These are phyloP conservation scores for Graphium colonna DNA, from an alignment of 2,888 invertebrate genomes.

Conservation along the genomic window DNA sequence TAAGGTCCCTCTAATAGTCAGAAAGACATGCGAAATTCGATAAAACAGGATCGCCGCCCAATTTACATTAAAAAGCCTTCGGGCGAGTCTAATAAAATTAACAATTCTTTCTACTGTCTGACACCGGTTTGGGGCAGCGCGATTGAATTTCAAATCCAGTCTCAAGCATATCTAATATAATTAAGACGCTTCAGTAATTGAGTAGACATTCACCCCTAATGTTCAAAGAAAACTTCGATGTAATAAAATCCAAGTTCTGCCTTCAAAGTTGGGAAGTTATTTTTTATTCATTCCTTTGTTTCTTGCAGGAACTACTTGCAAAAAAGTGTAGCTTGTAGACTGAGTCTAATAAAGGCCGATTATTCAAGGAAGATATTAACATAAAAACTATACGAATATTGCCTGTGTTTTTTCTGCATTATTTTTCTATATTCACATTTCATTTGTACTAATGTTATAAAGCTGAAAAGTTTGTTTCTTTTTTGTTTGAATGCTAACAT, in stretches of 20 bases:
- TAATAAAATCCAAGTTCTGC: constrained; percentile 11
- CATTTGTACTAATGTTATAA: too few relatives aligned
- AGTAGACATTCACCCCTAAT: constrained; percentile 59
- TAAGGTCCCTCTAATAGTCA: constrained; percentile 21
- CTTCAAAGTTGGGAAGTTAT: constrained; percentile 4
- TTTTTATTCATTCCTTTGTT: neutral
- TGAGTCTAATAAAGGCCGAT: too few relatives aligned
- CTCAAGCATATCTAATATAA: constrained; percentile 68
- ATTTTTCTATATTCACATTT: too few relatives aligned
- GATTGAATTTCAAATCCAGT: constrained; percentile 75
- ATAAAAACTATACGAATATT: too few relatives aligned
- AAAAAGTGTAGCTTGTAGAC: too few relatives aligned
- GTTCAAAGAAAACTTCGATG: constrained; percentile 39
- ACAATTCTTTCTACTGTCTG: constrained; percentile 59
- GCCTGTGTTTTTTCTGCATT: too few relatives aligned
- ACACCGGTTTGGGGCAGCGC: constrained; percentile 47
- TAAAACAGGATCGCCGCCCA: constrained; percentile 42
- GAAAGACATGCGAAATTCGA: constrained; percentile 30
- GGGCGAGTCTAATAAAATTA: constrained; percentile 65
- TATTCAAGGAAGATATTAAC: too few relatives aligned
- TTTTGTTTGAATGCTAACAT: too few relatives aligned
- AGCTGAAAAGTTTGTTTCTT: too few relatives aligned
- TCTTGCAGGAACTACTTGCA: neutral
- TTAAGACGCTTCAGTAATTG: constrained; percentile 67
- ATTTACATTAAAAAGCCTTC: constrained; percentile 63